Evolutionary conservation across 1,140 invertebrate genomes (phyloP).

Genomic region (Calosoma granatense): DNA sequence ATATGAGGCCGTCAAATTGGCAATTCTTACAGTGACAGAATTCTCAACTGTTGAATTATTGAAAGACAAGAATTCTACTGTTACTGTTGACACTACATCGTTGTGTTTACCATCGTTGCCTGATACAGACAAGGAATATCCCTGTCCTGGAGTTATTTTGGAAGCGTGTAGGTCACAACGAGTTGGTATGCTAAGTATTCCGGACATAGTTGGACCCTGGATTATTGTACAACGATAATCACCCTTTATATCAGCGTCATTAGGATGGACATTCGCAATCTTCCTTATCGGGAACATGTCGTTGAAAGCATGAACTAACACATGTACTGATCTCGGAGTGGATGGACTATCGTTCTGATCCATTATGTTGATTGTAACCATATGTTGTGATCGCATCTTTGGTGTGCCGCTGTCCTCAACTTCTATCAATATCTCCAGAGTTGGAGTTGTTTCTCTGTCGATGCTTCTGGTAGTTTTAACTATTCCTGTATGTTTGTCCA

Average conservation of each 20-base stretch:
- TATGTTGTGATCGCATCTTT: conserved; percentile 66
- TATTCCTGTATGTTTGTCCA: conserved; percentile 70
- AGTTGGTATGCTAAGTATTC: conserved; percentile 58
- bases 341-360: conserved; percentile 92
- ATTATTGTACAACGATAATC: conserved; percentile 78
- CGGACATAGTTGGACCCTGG: conserved; percentile 42
- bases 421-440: conserved; percentile 66
- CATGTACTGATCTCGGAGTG: conserved; percentile 65
- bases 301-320: conserved; percentile 71
- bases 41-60: conserved; percentile 73
- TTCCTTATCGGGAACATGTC: conserved; percentile 60
- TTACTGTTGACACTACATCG: conserved; percentile 74
- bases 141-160: conserved; percentile 54
- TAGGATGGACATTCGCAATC: conserved; percentile 83
- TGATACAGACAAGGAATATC: conserved; percentile 64
- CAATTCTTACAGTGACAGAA: conserved; percentile 64
- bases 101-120: conserved; percentile 83
- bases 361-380: conserved; percentile 63
- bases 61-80: conserved; percentile 69
- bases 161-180: conserved; percentile 69
- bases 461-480: conserved; percentile 67
- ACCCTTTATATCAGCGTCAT: conserved; percentile 79
- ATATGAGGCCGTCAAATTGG: conserved; percentile 57
- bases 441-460: conserved; percentile 70
- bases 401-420: conserved; percentile 84